Evolutionary conservation across 92 coral and sea anemone species (phyloP).

Genomic region (Muricea muricata): DNA sequence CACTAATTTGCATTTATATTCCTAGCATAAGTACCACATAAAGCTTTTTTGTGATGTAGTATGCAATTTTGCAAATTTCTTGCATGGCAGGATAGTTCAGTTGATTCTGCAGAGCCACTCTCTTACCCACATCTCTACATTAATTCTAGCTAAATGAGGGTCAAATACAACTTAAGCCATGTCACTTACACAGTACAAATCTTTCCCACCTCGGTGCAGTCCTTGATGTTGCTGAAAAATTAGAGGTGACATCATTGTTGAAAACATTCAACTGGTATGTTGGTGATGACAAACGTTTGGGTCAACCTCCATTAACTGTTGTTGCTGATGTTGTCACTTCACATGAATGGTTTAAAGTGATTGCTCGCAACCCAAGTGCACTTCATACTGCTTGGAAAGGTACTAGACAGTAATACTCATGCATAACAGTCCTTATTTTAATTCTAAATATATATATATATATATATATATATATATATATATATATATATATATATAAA

Average conservation of each 20-base stretch:
- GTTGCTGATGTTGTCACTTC: constrained; percentile 79
- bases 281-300: neutral
- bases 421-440: too few species aligned
- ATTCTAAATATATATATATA: too few species aligned
- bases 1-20: too few species aligned
- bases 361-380: constrained; percentile 90
- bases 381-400: constrained; percentile 92
- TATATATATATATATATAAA: too few species aligned
- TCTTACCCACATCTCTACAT: neutral
- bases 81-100: too few species aligned
- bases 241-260: constrained; percentile 64
- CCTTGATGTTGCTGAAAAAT: constrained; percentile 64
- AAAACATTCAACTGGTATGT: constrained; percentile 60
- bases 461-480: too few species aligned
- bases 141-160: constrained; percentile 48
- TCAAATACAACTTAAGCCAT: constrained; percentile 53
- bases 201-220: constrained; percentile 81
- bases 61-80: too few species aligned
- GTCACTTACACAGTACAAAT: constrained; percentile 87
- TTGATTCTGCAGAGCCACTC: too few species aligned
- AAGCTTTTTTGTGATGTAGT: too few species aligned
- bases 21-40: too few species aligned
- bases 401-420: constrained; percentile 11
- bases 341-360: constrained; percentile 84
- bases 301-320: constrained; percentile 11